Conservation (phyloP, 1,140 invertebrate genomes). For the Coboldia fuscipes region DNA sequence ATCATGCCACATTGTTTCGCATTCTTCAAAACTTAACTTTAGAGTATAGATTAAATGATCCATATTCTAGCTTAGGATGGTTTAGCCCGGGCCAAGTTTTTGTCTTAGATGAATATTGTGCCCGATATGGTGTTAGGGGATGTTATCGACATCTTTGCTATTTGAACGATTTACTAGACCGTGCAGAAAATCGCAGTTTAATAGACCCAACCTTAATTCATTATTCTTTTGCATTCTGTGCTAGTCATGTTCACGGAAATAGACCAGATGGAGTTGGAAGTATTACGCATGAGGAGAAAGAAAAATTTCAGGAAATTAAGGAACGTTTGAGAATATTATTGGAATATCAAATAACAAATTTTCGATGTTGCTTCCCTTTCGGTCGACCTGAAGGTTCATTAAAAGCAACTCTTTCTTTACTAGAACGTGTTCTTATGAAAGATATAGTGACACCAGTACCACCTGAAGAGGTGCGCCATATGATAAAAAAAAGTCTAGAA, state of each 20-base stretch:
- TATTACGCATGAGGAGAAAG: constrained; percentile 92
- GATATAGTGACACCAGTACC: constrained; percentile 95
- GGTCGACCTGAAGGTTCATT: constrained; percentile 92
- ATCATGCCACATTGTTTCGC: constrained; percentile 83
- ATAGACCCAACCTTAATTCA: constrained; percentile 97
- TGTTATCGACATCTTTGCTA: constrained; percentile 94
- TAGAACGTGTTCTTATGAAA: constrained; percentile 97
- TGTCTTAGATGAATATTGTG: constrained; percentile 96
- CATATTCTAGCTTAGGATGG: constrained; percentile 94
- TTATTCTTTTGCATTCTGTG: constrained; percentile 97
- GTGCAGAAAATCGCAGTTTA: constrained; percentile 79
- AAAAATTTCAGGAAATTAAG: constrained; percentile 95
- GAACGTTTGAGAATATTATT: constrained; percentile 78
- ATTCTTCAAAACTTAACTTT: constrained; percentile 79
- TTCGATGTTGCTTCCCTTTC: constrained; percentile 96
- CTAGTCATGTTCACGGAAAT: constrained; percentile 95
- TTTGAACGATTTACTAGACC: constrained; percentile 84
- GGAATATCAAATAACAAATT: constrained; percentile 98
- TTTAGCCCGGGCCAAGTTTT: constrained; percentile 98
- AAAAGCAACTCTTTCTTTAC: constrained; percentile 85
- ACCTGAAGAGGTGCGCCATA: constrained; percentile 82
- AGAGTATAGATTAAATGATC: constrained; percentile 89
- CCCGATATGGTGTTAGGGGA: constrained; percentile 87
- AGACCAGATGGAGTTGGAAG: constrained; percentile 97
- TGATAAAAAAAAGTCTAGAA: constrained; percentile 94